Conservation (phyloP, 2,888 invertebrate species). For the Machimus atricapillus region DNA sequence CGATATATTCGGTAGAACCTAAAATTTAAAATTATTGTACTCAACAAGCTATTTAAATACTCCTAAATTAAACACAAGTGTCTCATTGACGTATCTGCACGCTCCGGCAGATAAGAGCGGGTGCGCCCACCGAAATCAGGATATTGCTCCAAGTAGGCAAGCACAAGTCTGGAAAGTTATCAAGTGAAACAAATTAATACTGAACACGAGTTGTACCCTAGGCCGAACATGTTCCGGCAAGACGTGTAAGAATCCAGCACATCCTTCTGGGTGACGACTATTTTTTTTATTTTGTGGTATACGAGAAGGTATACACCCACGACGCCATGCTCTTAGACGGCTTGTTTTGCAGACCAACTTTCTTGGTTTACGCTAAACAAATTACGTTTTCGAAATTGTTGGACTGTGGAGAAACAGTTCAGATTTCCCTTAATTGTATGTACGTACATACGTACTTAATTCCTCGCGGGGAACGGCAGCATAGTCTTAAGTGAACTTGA, state of each 20-base stretch:
- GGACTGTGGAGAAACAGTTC: not conserved
- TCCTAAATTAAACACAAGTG: not conserved
- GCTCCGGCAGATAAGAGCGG: not conserved
- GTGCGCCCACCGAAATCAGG: not conserved
- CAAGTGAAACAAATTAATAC: constrained; percentile 21
- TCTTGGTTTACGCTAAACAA: not conserved
- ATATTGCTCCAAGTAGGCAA: not conserved
- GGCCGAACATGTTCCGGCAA: not conserved
- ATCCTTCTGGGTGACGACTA: not conserved
- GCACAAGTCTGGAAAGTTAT: constrained; percentile 25
- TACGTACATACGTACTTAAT: not conserved
- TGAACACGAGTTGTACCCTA: not conserved
- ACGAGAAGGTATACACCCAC: not conserved
- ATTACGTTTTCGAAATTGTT: not conserved
- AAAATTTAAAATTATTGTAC: not conserved
- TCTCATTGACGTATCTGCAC: not conserved
- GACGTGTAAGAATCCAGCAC: not conserved
- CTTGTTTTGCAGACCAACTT: not conserved
- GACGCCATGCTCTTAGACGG: not conserved
- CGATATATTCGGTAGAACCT: not conserved
- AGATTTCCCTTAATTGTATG: not conserved
- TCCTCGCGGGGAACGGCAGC: not conserved
- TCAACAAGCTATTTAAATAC: not conserved
- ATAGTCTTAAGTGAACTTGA: not conserved
- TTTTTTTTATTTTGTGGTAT: not conserved